Conservation (phyloP, 1,140 invertebrate genomes). For the Trichogramma pretiosum region DNA sequence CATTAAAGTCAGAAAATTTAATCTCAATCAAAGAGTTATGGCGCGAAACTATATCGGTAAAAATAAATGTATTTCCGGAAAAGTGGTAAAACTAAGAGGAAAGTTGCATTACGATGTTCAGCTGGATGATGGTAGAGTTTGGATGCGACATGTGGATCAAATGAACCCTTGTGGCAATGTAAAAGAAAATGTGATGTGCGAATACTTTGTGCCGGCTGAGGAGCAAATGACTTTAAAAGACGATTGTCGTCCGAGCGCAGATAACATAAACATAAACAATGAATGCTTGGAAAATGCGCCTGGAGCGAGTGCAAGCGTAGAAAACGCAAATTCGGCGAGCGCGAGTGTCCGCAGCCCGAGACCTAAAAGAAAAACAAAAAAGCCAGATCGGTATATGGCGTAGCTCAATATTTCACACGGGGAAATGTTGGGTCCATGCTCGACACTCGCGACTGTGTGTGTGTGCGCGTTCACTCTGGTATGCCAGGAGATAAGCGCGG, state of each 20-base stretch:
- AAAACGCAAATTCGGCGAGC: no score
- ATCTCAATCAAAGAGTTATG: not conserved
- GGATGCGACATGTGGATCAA: not conserved
- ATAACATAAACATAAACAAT: not conserved
- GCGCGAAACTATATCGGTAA: not conserved
- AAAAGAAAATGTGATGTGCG: not conserved
- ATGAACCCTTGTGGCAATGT: not conserved
- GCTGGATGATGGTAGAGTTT: not conserved
- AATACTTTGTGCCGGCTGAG: not conserved
- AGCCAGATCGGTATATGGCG: not conserved
- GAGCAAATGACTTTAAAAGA: not conserved
- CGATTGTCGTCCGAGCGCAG: not conserved
- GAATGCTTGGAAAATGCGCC: no score
- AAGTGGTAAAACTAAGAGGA: not conserved
- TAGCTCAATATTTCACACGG: not conserved
- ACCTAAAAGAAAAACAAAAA: not conserved
- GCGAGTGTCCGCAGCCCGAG: no score
- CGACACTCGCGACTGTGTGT: no score
- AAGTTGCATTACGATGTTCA: constrained; percentile 3
- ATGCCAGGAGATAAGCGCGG: no score
- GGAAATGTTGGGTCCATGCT: no score
- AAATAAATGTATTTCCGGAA: constrained; percentile 11
- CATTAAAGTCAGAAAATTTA: constrained; percentile 1
- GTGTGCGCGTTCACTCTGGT: no score
- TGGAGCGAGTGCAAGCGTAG: not conserved